Evolutionary conservation across 2,113 vertebrate genomes (phyloP), one percentile per base, ranked within the genome.

Genomic region (Odontophorus gujanensis): DNA sequence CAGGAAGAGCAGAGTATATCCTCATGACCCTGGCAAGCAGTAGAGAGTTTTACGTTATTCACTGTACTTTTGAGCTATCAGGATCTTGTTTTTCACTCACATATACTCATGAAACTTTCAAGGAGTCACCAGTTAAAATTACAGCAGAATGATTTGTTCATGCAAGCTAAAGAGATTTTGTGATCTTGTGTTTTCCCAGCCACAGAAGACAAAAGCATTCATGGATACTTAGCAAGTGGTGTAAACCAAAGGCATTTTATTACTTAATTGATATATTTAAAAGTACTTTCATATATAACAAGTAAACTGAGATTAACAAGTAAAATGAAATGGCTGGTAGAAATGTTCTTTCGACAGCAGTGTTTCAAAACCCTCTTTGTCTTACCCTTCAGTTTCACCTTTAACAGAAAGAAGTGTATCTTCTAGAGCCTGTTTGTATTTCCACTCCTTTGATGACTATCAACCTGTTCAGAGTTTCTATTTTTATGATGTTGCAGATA

Each of bases 251-350:
- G 48, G 66, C 6, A 6, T 45, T 87, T 93, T 89, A 73, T 94
- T 93, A 48, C 72, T 69, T 80, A 79, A 95, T 63, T 92, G 13
- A 65, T 87, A n/a, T 81, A 96, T 91, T 88, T 77, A 68, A 83
- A 22, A 80, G 24, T 24, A 69, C 15, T 79, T 93, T 74, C 38
- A 71, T 42, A 22, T 65, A 47, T 40, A 40, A 40, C 40, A 40
- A 40, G 12, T 40, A 13, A 40, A 40, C 40, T 40, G 40, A 40
- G 40, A 86, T 85, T 94, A 65, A 73, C 73, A 90, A 89, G 45
- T 75, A 51, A 53, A 86, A 32, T 85, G 51, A 77, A 91, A 40
- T 48, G 30, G 9, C 28, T 55, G 85, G 38, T 81, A 36, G 34
- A 80, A 77, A 3, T 81, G 38, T 53, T 85, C n/a, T 57, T 24